Percentiles rank a stretch among this genome's conserved stretches.
Evolutionary conservation across 2,797 vertebrate genomes (phyloP).

Genomic region (Meriones psammophilus): DNA sequence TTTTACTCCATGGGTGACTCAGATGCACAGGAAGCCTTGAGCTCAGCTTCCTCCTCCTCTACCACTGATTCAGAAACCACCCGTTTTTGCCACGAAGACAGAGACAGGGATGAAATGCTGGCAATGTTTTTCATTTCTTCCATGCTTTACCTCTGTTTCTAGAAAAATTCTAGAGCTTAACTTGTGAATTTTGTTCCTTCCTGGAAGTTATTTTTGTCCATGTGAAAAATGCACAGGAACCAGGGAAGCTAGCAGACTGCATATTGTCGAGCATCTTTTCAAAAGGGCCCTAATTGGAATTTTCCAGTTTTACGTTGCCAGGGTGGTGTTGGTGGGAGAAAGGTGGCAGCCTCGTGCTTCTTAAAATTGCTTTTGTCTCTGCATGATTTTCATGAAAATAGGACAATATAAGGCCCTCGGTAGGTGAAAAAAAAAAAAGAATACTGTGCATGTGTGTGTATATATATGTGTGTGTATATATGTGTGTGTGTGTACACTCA

Average conservation of each 20-base stretch:
- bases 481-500: background rate
- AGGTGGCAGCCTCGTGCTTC: background rate
- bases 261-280: background rate
- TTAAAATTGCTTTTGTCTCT: background rate
- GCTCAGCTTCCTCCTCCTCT: background rate
- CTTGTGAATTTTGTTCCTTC: constrained; percentile 40
- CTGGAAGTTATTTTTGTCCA: constrained; percentile 54
- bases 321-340: background rate
- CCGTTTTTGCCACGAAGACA: background rate
- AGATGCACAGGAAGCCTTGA: constrained; percentile 25
- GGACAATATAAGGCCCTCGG: background rate
- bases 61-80: constrained; percentile 27
- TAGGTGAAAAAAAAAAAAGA: background rate
- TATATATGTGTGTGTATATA: too few species aligned
- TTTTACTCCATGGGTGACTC: constrained; percentile 58
- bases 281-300: background rate
- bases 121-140: constrained; percentile 36
- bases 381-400: constrained; percentile 10
- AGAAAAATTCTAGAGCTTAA: constrained; percentile 43
- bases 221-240: constrained; percentile 13
- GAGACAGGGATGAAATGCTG: constrained; percentile 40
- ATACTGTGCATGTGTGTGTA: background rate
- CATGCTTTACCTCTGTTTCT: constrained; percentile 12
- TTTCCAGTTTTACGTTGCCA: constrained; percentile 3
- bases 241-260: constrained; percentile 29